Conservation (phyloP, 2,113 vertebrate genomes). For the Anoura caudifer region DNA sequence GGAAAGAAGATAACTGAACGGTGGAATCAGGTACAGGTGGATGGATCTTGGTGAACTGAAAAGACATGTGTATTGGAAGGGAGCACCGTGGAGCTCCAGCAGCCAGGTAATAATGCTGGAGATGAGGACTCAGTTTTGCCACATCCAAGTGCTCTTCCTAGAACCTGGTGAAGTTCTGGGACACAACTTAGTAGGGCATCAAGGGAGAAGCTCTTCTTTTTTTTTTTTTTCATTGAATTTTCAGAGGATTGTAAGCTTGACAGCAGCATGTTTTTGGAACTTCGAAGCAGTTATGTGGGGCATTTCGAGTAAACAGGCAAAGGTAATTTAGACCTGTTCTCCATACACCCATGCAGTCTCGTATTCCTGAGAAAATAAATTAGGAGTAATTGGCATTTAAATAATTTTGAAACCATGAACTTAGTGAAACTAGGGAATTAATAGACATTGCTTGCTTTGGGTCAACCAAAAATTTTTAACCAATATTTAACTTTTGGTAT, state of each 20-base stretch:
- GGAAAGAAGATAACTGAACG: neutral
- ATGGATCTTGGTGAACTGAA: no score
- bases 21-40: no score
- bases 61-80: neutral
- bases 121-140: neutral
- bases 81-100: rapidly evolving
- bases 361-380: neutral
- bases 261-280: neutral
- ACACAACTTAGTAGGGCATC: neutral
- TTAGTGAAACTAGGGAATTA: neutral
- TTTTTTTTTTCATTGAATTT: neutral
- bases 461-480: neutral
- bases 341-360: neutral
- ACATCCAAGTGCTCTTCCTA: neutral
- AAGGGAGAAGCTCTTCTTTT: neutral
- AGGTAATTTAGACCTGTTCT: neutral
- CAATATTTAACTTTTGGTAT: neutral
- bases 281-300: neutral
- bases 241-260: neutral
- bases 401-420: neutral
- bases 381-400: neutral
- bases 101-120: no score
- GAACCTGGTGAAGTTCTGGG: neutral
- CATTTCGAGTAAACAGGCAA: neutral
- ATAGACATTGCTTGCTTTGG: neutral